Percentiles rank a stretch among this genome's conserved stretches.
phyloP scores from a whole-genome alignment of 2,113 vertebrate species.

The Cyphomyrus plagiostoma region DNA sequence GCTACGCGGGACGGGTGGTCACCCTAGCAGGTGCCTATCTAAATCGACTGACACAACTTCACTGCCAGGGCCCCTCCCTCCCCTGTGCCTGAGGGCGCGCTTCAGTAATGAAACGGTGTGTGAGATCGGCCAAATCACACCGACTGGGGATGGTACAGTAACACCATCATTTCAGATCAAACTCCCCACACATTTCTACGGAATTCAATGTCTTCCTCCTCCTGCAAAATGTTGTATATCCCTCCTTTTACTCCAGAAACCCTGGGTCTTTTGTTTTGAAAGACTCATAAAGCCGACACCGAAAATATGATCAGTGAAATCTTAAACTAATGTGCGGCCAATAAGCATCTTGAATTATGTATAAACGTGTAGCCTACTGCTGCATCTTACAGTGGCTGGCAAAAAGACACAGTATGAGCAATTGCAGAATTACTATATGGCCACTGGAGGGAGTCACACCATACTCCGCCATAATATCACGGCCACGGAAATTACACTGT shows the following conservation, averaged over 20 bases:
- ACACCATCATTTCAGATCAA: neutral
- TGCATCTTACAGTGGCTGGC: neutral
- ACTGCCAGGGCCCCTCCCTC: neutral
- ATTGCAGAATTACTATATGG: neutral
- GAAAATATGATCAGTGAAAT: neutral
- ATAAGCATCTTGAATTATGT: neutral
- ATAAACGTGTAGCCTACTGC: neutral
- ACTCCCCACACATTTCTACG: neutral
- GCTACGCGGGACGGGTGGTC: too few relatives aligned
- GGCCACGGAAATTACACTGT: neutral
- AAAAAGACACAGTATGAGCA: neutral
- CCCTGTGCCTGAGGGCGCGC: neutral
- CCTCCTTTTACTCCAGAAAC: neutral
- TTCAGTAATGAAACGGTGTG: neutral
- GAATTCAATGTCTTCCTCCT: neutral
- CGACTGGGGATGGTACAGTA: neutral
- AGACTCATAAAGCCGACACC: neutral
- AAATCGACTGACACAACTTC: neutral
- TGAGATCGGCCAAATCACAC: neutral
- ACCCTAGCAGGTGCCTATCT: neutral
- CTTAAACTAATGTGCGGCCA: neutral
- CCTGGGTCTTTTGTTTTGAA: neutral
- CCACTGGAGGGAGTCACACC: slow-evolving; percentile 47
- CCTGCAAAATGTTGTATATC: neutral
- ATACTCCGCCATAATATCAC: neutral